Base-by-base conservation (phyloP, 2,113 vertebrate genomes). In the Hippocampus zosterae region DNA sequence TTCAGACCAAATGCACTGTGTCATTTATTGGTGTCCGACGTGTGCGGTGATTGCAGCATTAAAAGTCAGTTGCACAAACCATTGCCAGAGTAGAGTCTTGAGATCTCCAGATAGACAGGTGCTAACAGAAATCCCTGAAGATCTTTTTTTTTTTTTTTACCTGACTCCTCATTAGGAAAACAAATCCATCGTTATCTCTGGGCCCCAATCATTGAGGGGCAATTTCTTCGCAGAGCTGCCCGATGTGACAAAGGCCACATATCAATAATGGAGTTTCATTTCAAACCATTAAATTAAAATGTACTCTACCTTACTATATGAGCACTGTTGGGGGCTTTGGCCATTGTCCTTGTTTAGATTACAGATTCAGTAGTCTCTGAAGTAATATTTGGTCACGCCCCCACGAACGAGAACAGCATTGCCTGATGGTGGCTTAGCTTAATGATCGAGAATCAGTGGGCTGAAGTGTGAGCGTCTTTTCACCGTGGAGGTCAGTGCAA, bases 31-130 rank as follows among this genome's bases (percentile, higher is more conserved):
- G 75, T 53, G 25, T 81, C 82, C 76, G 40, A 85, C 67, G 72
- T 67, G 68, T 75, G 66, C 15, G 44, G 72, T 81, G 83, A 89
- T 87, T 82, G 84, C 76, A 37, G 78, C 70, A 62, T 82, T 84
- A 87, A 88, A 88, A 68, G 73, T 82, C 72, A 77, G 77, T 88
- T 90, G 80, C 87, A 84, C 70, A 80, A 81, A 76, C 73, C 67
- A 76, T 86, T 88, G 84, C 87, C 60, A 82, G 63, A 11, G 63
- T 44, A 72, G 69, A 66, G 81, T 86, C 84, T 87, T 81, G 78
- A 86, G 85, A 89, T 90, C 41, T 42, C 46, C n/a, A 73, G 88
- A 87, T 84, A 85, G 78, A 77, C 81, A 84, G 84, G 70, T 83
- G 84, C 83, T 83, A 41, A 25, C 59, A 81, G 79, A 83, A 81